Evolutionary conservation across 2,888 invertebrate species (phyloP).

Genomic region (Hypomecis atomaria): DNA sequence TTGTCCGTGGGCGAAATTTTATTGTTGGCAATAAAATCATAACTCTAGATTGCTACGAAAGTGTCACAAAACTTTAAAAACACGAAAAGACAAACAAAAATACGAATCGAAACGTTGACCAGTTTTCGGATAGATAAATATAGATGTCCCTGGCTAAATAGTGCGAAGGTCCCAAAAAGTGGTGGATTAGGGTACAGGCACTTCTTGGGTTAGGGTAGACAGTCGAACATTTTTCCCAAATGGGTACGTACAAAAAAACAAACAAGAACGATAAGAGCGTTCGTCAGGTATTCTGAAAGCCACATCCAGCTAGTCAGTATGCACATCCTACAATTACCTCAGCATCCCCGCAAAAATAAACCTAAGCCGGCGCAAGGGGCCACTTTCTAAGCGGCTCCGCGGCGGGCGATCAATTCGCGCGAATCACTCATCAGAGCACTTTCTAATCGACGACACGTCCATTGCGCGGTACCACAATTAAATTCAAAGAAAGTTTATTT

Average conservation of each 20-base stretch:
- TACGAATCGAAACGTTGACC: no score
- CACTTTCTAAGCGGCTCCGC: conserved; percentile 78
- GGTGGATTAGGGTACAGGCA: not conserved
- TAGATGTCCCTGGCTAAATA: no score
- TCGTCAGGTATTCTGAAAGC: conserved; percentile 17
- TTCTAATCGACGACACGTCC: conserved; percentile 75
- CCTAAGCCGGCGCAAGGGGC: conserved; percentile 62
- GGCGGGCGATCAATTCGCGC: conserved; percentile 77
- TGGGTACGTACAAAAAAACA: not conserved
- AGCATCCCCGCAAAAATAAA: conserved; percentile 71
- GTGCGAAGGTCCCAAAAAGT: not conserved
- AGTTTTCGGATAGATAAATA: no score
- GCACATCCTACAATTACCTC: conserved; percentile 69
- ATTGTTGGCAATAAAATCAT: no score
- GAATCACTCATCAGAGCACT: conserved; percentile 81
- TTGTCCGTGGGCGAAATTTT: no score
- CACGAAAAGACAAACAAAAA: no score
- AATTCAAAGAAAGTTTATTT: conserved; percentile 56
- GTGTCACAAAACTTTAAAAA: no score
- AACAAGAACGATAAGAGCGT: not conserved
- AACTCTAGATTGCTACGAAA: no score
- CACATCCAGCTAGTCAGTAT: conserved; percentile 18
- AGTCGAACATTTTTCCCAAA: not conserved
- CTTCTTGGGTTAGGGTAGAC: no score
- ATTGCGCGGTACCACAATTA: conserved; percentile 67